Evolutionary conservation across 2,888 invertebrate species (phyloP).

Genomic region (Drosophila nigritarsus): DNA sequence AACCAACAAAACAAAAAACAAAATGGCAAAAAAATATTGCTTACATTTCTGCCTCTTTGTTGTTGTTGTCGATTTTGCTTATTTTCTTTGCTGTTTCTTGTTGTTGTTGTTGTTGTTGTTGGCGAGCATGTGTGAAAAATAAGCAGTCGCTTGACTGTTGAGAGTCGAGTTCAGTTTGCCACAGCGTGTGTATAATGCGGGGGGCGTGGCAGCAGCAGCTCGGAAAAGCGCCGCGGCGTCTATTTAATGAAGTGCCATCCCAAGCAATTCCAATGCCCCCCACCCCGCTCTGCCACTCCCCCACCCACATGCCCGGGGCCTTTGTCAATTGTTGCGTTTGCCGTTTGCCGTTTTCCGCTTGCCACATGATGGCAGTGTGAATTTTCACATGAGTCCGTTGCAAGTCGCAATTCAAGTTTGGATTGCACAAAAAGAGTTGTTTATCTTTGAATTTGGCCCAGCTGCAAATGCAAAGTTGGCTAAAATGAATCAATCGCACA

Average conservation of each 20-base stretch:
- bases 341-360: conserved; percentile 1
- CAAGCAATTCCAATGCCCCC: conserved; percentile 40
- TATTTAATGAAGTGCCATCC: conserved; percentile 78
- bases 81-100: conserved; percentile 19
- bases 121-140: conserved; percentile 78
- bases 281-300: not conserved
- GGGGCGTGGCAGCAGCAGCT: conserved; percentile 64
- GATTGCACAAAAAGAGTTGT: conserved; percentile 42
- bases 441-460: conserved; percentile 36
- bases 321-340: conserved; percentile 29
- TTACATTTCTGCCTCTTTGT: conserved; percentile 61
- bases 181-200: conserved; percentile 62
- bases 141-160: conserved; percentile 65
- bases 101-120: conserved; percentile 47
- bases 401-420: conserved; percentile 18
- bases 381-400: conserved; percentile 72
- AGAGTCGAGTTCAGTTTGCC: conserved; percentile 15
- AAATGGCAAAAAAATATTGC: conserved; percentile 49
- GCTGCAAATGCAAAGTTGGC: conserved; percentile 29
- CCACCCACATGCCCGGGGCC: conserved; percentile 33
- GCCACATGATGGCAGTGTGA: conserved; percentile 62
- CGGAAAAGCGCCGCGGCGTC: conserved; percentile 77
- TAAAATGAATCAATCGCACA: conserved; percentile 18
- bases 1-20: conserved; percentile 6
- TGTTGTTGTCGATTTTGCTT: conserved; percentile 18